phyloP scores from a whole-genome alignment of 2,797 vertebrate species.

The Macroramphosus scolopax region DNA sequence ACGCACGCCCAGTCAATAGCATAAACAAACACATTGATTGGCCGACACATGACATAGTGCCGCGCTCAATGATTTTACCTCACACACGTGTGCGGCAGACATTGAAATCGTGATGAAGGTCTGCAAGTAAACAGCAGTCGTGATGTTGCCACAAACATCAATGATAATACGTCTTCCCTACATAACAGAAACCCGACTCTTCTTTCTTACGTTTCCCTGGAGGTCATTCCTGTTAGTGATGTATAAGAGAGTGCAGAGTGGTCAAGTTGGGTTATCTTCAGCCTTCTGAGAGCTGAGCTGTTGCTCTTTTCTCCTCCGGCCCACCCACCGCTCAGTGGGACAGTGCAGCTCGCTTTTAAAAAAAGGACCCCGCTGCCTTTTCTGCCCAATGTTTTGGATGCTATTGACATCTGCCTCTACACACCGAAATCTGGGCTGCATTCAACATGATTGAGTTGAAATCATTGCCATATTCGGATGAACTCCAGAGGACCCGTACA shows the following conservation, averaged over 20 bases:
- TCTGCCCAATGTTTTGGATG: constrained; percentile 43
- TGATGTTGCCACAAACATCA: constrained; percentile 45
- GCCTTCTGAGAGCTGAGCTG: constrained; percentile 13
- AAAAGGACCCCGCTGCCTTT: constrained; percentile 2
- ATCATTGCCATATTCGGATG: constrained; percentile 56
- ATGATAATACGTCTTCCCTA: constrained; percentile 46
- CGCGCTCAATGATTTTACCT: background rate
- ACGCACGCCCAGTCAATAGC: background rate
- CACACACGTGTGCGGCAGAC: constrained; percentile 15
- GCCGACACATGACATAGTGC: background rate
- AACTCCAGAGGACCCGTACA: constrained; percentile 26
- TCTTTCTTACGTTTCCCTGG: constrained; percentile 35
- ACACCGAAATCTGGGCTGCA: constrained; percentile 55
- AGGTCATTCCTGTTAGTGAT: constrained; percentile 50
- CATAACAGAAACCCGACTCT: constrained; percentile 38
- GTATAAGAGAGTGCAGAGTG: constrained; percentile 53
- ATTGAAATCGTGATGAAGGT: constrained; percentile 22
- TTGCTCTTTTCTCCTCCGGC: background rate
- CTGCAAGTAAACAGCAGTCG: constrained; percentile 28
- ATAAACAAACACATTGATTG: background rate
- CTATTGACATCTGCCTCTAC: constrained; percentile 59
- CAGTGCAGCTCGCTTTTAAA: constrained; percentile 19
- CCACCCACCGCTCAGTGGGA: constrained; percentile 9
- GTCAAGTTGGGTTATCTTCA: constrained; percentile 26
- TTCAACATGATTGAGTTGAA: constrained; percentile 60